phyloP scores from a whole-genome alignment of 2,113 vertebrate genomes.

The Malurus cyaneus region DNA sequence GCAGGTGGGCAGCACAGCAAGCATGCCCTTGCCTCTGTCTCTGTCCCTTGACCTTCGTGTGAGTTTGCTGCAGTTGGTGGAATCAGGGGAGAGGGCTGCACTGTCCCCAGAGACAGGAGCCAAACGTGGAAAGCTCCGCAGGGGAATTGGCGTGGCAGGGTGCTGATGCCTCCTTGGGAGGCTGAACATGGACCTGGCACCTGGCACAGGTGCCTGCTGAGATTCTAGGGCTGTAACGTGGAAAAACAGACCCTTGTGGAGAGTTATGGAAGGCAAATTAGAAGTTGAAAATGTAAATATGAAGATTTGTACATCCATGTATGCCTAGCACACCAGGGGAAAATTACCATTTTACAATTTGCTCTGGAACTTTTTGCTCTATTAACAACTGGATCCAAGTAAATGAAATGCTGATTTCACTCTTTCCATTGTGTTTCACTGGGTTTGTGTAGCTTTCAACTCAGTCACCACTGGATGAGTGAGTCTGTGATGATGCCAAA shows the following conservation, averaged over 20 bases:
- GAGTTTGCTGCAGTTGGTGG: background rate
- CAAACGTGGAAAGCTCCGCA: background rate
- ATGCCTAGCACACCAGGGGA: background rate
- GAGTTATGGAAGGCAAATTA: background rate
- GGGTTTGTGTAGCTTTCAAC: background rate
- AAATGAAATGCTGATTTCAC: background rate
- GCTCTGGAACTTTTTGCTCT: background rate
- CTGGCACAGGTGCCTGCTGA: background rate
- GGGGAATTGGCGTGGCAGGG: rapidly evolving
- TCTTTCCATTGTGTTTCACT: background rate
- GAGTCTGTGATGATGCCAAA: background rate
- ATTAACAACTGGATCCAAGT: background rate
- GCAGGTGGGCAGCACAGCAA: background rate
- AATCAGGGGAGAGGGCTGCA: background rate
- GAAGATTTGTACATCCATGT: background rate
- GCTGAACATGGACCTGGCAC: background rate
- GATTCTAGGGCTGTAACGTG: background rate
- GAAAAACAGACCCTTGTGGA: background rate
- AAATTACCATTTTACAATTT: background rate
- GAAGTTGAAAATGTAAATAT: background rate
- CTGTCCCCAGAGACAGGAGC: background rate
- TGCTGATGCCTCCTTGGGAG: rapidly evolving
- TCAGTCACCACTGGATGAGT: background rate
- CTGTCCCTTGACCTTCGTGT: background rate
- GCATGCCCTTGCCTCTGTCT: background rate